Conservation (phyloP, 2,113 vertebrate species). For the Albula goreensis region DNA sequence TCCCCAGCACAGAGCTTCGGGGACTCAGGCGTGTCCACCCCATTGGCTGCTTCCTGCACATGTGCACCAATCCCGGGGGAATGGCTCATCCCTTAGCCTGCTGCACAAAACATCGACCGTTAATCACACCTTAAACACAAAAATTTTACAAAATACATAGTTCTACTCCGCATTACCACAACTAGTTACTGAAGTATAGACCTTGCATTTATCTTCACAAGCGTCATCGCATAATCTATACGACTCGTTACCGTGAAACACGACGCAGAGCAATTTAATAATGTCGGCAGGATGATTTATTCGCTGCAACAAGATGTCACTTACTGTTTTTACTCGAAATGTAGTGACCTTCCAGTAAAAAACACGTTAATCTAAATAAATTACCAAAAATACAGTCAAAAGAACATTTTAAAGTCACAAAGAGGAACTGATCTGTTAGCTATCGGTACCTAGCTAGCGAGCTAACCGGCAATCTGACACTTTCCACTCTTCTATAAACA, state of each 20-base stretch:
- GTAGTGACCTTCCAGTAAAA: background rate
- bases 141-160: background rate
- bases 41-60: constrained; percentile 67
- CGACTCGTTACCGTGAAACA: background rate
- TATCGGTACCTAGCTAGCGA: background rate
- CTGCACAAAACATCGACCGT: constrained; percentile 39
- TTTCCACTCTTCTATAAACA: background rate
- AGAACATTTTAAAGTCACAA: background rate
- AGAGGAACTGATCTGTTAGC: background rate
- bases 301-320: background rate
- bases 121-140: background rate
- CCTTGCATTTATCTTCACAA: background rate
- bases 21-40: constrained; percentile 48
- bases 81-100: constrained; percentile 76
- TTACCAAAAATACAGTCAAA: background rate
- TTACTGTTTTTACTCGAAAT: background rate
- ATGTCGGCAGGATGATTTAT: background rate
- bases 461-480: background rate
- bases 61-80: constrained; percentile 69
- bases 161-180: background rate
- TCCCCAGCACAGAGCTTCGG: constrained; percentile 39
- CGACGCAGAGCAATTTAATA: background rate
- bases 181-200: background rate
- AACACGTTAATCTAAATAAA: background rate
- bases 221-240: background rate